Conservation (phyloP, 2,888 invertebrate species). For the Leptothorax acervorum region DNA sequence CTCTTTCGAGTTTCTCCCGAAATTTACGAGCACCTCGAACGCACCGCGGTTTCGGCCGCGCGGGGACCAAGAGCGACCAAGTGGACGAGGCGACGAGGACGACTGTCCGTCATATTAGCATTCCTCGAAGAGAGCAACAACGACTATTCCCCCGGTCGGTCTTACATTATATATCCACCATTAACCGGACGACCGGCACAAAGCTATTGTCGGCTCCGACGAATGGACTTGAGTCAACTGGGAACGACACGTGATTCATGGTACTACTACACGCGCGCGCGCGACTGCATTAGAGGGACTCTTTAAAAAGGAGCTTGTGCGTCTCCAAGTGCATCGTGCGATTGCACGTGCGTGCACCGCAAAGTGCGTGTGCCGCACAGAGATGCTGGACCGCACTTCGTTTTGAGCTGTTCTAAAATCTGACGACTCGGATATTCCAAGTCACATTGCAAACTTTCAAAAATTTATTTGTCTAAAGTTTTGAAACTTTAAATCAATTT, state of each 20-base stretch:
- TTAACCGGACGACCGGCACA: slow-evolving; percentile 66
- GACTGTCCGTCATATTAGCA: slow-evolving; percentile 68
- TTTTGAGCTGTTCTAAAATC: not conserved
- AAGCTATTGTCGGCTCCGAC: slow-evolving; percentile 66
- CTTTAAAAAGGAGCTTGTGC: slow-evolving; percentile 40
- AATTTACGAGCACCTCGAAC: slow-evolving; percentile 77
- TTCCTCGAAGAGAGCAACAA: slow-evolving; percentile 69
- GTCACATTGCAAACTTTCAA: not conserved
- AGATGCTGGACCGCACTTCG: not conserved
- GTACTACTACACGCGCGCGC: slow-evolving; percentile 59
- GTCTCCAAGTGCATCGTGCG: slow-evolving; percentile 47
- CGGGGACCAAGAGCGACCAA: slow-evolving; percentile 40
- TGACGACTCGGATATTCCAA: not conserved
- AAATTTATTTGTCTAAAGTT: too few species aligned
- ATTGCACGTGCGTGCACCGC: slow-evolving; percentile 29
- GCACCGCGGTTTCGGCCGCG: slow-evolving; percentile 56
- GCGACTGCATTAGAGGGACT: slow-evolving; percentile 49
- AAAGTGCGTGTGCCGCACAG: slow-evolving; percentile 7
- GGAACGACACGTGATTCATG: slow-evolving; percentile 72
- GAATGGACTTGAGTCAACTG: slow-evolving; percentile 65
- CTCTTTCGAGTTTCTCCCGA: slow-evolving; percentile 69
- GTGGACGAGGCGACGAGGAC: slow-evolving; percentile 34
- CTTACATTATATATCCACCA: slow-evolving; percentile 64
- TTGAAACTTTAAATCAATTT: too few species aligned
- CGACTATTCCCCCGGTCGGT: slow-evolving; percentile 62